Evolutionary conservation across 1,140 invertebrate species (phyloP), one percentile per base, ranked within the genome.

Genomic region (Epicauta chinensis): DNA sequence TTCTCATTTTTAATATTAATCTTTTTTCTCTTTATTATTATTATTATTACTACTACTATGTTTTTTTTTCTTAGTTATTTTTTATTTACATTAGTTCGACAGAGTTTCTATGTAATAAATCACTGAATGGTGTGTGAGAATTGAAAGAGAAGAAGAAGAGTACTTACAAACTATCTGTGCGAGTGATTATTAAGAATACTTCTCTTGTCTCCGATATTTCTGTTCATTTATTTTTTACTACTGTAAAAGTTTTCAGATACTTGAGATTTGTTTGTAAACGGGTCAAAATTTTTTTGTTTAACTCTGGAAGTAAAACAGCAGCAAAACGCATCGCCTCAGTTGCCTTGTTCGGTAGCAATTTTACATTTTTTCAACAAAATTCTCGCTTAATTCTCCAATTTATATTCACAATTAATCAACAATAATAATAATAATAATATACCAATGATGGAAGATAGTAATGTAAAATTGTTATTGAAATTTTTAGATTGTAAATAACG

Each of bases 21-120:
- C 36, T 47, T 34, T 34, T 34, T 11, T 34, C 32, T 10, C 3
- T 31, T 49, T 13, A 31, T 49, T 30, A 40, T 48, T 58, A 37
- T 55, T 55, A 51, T 58, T 17, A 44, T 60, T 60, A 57, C n/a
- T n/a, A n/a, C n/a, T n/a, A 47, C 46, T 57, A 42, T 44, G 50
- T 58, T 45, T 53, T 58, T 53, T 54, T 48, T 55, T 51, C 52
- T 56, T 59, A 61, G 50, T 59, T 59, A 55, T n/a, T n/a, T n/a
- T n/a, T n/a, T n/a, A n/a, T n/a, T n/a, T n/a, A n/a, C n/a, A n/a
- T n/a, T n/a, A n/a, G n/a, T n/a, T n/a, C n/a, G n/a, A n/a, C n/a
- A n/a, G n/a, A n/a, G n/a, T n/a, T n/a, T n/a, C n/a, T n/a, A n/a
- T n/a, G n/a, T n/a, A n/a, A n/a, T n/a, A n/a, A n/a, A n/a, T n/a